These are phyloP conservation scores for Oxyscelio sp. DNA, from an alignment of 2,888 invertebrate genomes.

Conservation along the genomic window DNA sequence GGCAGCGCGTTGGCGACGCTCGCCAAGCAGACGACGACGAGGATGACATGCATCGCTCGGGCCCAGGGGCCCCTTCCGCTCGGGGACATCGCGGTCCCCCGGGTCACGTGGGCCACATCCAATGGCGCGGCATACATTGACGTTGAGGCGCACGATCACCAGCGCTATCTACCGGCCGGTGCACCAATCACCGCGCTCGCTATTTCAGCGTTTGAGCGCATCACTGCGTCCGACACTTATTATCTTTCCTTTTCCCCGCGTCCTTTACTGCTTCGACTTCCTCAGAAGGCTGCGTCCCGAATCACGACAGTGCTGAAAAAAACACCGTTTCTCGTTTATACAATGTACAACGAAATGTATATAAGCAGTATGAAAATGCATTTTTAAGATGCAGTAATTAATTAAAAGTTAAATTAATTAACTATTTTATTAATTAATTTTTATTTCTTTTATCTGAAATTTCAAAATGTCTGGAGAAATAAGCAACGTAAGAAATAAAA, in stretches of 20 bases:
- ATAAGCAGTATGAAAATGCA: too few relatives aligned
- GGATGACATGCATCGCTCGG: conserved; percentile 79
- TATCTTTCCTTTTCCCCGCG: conserved; percentile 9
- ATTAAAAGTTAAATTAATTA: too few relatives aligned
- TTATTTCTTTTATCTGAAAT: too few relatives aligned
- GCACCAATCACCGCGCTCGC: conserved; percentile 82
- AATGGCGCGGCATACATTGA: conserved; percentile 83
- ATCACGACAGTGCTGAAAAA: too few relatives aligned
- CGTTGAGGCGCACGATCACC: conserved; percentile 78
- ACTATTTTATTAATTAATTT: too few relatives aligned
- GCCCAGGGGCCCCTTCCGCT: conserved; percentile 71
- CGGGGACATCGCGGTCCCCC: conserved; percentile 76
- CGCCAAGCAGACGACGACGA: conserved; percentile 76
- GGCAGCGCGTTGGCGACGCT: conserved; percentile 82
- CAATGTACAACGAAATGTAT: too few relatives aligned
- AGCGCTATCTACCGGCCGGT: conserved; percentile 83
- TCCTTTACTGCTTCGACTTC: conserved; percentile 11
- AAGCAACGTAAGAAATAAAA: too few relatives aligned
- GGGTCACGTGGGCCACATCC: conserved; percentile 78
- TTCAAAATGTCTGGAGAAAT: too few relatives aligned
- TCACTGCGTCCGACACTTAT: conserved; percentile 78
- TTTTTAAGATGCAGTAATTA: too few relatives aligned
- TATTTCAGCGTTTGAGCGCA: conserved; percentile 81
- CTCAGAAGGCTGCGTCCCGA: neutral
- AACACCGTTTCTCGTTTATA: too few relatives aligned